Base-by-base conservation (phyloP, 2,888 invertebrate species). In the Proisotoma minuta region DNA sequence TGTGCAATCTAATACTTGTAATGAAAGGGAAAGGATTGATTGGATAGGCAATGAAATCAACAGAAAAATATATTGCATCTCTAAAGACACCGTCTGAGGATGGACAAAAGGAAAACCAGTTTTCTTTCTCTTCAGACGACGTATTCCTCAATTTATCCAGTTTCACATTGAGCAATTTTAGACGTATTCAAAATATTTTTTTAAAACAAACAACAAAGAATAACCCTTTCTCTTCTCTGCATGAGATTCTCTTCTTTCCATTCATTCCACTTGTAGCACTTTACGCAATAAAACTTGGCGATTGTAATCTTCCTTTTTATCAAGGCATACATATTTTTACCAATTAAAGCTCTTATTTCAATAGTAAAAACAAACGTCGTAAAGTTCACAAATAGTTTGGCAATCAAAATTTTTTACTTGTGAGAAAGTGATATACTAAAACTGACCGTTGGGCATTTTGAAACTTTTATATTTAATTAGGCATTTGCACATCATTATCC, bases 91-190 rank as follows among this genome's bases (percentile, higher is more conserved):
- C 8, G 50, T 5, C 18, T 8, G 50, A 50, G 50, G 29, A 52
- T 52, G 8, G 28, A 52, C 52, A 52, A 52, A 18, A 28, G n/a
- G 18, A 28, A 28, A 52, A 26, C 52, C 27, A 28, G 27, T 52
- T 52, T 52, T 26, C 18, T 18, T 26, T 52, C 26, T 4, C 15
- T 52, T 12, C 28, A 26, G 26, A 52, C 20, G 28, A 52, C 43
- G 18, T 43, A 28, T 52, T 52, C 52, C 52, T 28, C 52, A 52
- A 52, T 52, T 52, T 52, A 52, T 52, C 52, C 22, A 52, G 52
- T 52, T 52, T 52, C 52, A 52, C 26, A 50, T 50, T 50, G 50
- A 18, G 50, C 26, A 50, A 50, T 24, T 24, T 22, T 18, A 5
- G 18, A 43, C 43, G 15, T 43, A 43, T 43, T 43, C 43, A 43